A percentile compares a stretch with the other conserved stretches of the same genome.
phyloP scores from a whole-genome alignment of 2,888 invertebrate species.

The Sicus ferrugineus region DNA sequence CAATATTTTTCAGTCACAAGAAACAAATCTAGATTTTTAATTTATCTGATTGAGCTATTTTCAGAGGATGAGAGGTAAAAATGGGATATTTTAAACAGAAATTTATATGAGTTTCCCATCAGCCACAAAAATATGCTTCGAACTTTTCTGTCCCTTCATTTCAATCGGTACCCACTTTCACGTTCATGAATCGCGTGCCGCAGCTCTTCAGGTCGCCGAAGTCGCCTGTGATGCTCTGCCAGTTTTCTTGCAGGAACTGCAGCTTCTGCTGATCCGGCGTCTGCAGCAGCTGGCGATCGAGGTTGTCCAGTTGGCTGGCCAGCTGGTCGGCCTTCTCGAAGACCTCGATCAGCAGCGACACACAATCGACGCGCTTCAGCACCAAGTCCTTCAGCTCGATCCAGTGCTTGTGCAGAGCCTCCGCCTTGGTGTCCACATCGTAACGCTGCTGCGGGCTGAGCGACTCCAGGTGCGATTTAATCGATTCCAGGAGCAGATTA shows the following conservation, averaged over 20 bases:
- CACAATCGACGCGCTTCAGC: slow-evolving; percentile 72
- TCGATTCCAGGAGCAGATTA: slow-evolving; percentile 70
- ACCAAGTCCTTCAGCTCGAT: slow-evolving; percentile 70
- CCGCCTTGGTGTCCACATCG: slow-evolving; percentile 72
- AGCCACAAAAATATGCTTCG: no score
- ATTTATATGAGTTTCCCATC: no score
- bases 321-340: slow-evolving; percentile 75
- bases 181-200: slow-evolving; percentile 72
- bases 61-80: no score
- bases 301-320: slow-evolving; percentile 71
- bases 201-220: slow-evolving; percentile 73
- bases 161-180: slow-evolving; percentile 65
- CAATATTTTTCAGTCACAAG: no score
- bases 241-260: slow-evolving; percentile 63
- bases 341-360: slow-evolving; percentile 75
- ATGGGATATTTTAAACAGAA: no score
- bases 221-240: slow-evolving; percentile 71
- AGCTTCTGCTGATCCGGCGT: slow-evolving; percentile 69
- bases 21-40: no score
- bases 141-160: no score
- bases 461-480: slow-evolving; percentile 71
- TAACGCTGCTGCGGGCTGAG: slow-evolving; percentile 72
- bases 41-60: no score
- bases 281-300: slow-evolving; percentile 70
- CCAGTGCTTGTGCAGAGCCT: slow-evolving; percentile 72